Conservation (phyloP, 2,113 vertebrate genomes). For the Pterocles burchelli region DNA sequence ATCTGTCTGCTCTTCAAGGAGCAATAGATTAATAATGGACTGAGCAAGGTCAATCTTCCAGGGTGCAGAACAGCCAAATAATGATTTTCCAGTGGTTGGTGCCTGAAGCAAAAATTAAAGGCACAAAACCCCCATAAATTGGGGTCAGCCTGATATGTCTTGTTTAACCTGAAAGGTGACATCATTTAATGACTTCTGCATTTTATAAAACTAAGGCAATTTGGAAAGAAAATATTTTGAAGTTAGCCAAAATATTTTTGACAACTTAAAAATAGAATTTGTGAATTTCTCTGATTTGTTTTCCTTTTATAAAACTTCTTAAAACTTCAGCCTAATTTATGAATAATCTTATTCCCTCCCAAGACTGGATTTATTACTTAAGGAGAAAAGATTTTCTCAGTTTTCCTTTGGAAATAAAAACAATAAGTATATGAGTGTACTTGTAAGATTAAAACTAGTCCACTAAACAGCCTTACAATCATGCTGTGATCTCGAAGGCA, state of each 20-base stretch:
- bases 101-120: neutral
- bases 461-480: neutral
- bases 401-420: neutral
- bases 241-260: neutral
- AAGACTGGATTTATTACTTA: neutral
- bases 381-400: neutral
- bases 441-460: neutral
- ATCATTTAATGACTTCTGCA: neutral
- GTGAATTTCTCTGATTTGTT: neutral
- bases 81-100: neutral
- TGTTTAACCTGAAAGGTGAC: neutral
- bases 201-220: neutral
- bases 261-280: neutral
- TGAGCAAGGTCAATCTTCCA: constrained; percentile 73
- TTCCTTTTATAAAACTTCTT: neutral
- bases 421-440: neutral
- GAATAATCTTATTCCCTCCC: neutral
- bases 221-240: neutral
- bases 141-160: neutral
- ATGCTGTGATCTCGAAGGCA: neutral
- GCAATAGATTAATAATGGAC: constrained; percentile 69
- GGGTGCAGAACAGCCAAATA: no score
- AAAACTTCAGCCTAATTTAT: neutral
- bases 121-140: neutral
- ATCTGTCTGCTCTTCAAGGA: constrained; percentile 61